phyloP scores from a whole-genome alignment of 2,888 invertebrate genomes.

The Alsophila aescularia region DNA sequence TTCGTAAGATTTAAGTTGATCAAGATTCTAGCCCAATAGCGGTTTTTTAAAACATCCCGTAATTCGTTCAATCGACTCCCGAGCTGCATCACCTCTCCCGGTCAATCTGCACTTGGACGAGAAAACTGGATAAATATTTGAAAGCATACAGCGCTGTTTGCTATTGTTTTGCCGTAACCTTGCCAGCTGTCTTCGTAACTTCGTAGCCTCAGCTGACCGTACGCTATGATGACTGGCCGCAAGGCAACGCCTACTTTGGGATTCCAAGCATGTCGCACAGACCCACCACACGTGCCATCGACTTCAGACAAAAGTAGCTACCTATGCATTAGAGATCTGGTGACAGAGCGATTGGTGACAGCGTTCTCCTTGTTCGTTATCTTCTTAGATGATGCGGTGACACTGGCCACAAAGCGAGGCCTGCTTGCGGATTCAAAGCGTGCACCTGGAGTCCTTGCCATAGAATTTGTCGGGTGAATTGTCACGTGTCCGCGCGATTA shows the following conservation, averaged over 20 bases:
- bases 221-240: slow-evolving; percentile 49
- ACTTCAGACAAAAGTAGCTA: slow-evolving; percentile 8
- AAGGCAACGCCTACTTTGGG: slow-evolving; percentile 58
- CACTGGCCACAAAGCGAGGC: slow-evolving; percentile 18
- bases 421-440: slow-evolving; percentile 23
- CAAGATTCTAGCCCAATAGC: too few relatives aligned
- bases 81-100: too few relatives aligned
- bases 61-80: too few relatives aligned
- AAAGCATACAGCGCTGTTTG: too few relatives aligned
- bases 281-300: slow-evolving; percentile 42
- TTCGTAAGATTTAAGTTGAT: too few relatives aligned
- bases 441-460: neutral
- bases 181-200: slow-evolving; percentile 6
- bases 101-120: too few relatives aligned
- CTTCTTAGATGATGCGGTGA: neutral
- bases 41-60: too few relatives aligned
- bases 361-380: neutral
- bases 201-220: slow-evolving; percentile 31
- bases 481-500: slow-evolving; percentile 9
- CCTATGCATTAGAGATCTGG: neutral
- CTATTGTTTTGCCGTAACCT: neutral
- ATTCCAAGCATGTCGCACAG: slow-evolving; percentile 52
- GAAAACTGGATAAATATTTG: too few relatives aligned
- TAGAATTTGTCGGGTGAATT: too few relatives aligned
- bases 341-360: neutral